phyloP scores from a whole-genome alignment of 2,888 invertebrate genomes.

The Meteorus colon region DNA sequence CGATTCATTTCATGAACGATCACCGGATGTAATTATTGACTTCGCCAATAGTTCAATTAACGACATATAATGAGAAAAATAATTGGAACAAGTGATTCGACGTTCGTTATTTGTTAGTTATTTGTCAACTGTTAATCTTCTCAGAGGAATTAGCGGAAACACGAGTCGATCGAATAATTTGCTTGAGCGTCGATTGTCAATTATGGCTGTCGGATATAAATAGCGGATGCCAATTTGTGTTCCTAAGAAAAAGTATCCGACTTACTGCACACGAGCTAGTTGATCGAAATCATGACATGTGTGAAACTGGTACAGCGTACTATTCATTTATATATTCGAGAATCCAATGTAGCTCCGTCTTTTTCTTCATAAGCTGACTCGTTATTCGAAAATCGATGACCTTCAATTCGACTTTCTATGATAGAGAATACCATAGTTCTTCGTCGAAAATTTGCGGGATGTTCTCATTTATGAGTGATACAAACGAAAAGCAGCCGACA shows the following conservation, averaged over 20 bases:
- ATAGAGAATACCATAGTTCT: too few species aligned
- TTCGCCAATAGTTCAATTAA: conserved; percentile 8
- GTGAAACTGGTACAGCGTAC: neutral
- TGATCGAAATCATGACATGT: neutral
- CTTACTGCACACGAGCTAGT: neutral
- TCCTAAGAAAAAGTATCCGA: neutral
- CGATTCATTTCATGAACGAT: neutral
- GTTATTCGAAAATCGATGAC: too few species aligned
- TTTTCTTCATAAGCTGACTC: neutral
- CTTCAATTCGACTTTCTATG: too few species aligned
- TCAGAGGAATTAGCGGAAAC: conserved; percentile 49
- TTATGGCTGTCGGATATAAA: conserved; percentile 41
- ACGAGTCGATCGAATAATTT: conserved; percentile 53
- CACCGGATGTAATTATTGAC: neutral
- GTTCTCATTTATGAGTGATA: too few species aligned
- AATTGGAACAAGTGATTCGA: conserved; percentile 39
- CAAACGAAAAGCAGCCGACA: neutral
- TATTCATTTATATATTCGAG: neutral
- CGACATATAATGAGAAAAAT: conserved; percentile 49
- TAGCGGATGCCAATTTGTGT: neutral
- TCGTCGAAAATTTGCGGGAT: too few species aligned
- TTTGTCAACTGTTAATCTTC: conserved; percentile 38
- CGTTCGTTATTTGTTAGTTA: conserved; percentile 20
- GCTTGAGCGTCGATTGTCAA: conserved; percentile 51
- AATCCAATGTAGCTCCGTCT: neutral